Evolutionary conservation across 23 tunicate species (phyloP), one percentile per base, ranked within the genome.

Genomic region (Corella eumyota): DNA sequence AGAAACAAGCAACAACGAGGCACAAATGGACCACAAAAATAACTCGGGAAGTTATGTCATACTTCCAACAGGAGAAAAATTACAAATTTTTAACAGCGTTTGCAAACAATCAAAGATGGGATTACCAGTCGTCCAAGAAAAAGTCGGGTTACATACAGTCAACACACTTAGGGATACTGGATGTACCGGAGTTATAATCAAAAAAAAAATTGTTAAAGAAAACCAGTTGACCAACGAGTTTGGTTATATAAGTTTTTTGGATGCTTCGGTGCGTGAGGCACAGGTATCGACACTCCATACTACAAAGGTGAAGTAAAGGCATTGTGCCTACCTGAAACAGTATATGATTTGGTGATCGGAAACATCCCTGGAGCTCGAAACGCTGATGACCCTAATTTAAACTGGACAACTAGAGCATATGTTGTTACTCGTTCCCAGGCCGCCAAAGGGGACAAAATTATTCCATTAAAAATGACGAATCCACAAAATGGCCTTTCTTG

Each of bases 231-330:
- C 30, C 4, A 53, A 30, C 3, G 38, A 28, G 6, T 33, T 19
- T n/a, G 68, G 68, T 20, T 2, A 9, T 63, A 2, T 63, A 2
- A 63, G 21, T 28, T 20, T 63, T 2, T 32, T 36, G 3, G 32
- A 63, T 19, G 34, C 29, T 9, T 9, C 53, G 3, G n/a, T 19
- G 30, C 68, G 5, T 32, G 27, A 38, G 54, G 40, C 3, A 53
- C 55, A 7, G 19, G 11, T n/a, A 25, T 63, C 26, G 55, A 63
- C 30, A 63, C 68, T 1, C 68, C 68, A 30, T 63, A 6, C 32
- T 63, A 37, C 30, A 63, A 35, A 23, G 68, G 68, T n/a, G 29
- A 38, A 20, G 68, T 63, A 2, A 53, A 63, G 15, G 68, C 68
- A 6, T 19, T 63, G 6, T 63, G 68, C 27, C 19, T 63, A 36